Conservation (phyloP, 2,888 invertebrate species). For the Meghimatium bilineatum region DNA sequence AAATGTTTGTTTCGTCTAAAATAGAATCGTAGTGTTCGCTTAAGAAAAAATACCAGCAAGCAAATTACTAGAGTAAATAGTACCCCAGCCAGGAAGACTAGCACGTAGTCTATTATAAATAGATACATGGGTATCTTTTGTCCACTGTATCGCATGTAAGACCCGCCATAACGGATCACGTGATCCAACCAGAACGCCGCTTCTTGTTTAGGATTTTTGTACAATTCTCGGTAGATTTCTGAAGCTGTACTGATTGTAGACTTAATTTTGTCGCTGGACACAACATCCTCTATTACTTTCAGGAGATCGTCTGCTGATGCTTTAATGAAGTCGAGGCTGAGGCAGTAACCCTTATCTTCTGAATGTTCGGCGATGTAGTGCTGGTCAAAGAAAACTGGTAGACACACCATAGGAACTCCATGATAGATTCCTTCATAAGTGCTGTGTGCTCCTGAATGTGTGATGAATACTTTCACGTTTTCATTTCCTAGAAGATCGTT, state of each 20-base stretch:
- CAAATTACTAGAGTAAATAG: too few species aligned
- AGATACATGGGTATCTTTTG: too few species aligned
- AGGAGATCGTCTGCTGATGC: neutral
- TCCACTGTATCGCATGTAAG: too few species aligned
- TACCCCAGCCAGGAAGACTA: too few species aligned
- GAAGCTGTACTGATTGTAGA: too few species aligned
- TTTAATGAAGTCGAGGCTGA: neutral
- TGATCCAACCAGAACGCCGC: conserved; percentile 25
- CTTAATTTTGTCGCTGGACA: neutral
- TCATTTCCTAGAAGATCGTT: conserved; percentile 5
- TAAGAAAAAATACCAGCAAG: neutral
- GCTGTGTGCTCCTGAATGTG: neutral
- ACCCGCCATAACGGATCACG: too few species aligned
- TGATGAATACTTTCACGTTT: conserved; percentile 1
- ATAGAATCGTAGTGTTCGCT: neutral
- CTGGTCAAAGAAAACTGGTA: neutral
- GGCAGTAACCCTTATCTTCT: neutral
- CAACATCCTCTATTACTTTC: neutral
- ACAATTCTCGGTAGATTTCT: too few species aligned
- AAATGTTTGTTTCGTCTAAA: neutral
- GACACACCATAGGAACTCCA: neutral
- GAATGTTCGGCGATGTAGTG: neutral
- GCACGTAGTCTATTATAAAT: too few species aligned
- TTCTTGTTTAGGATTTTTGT: conserved; percentile 1
- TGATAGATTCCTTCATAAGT: neutral